phyloP scores from a whole-genome alignment of 2,113 vertebrate species.

The Hepsetus odoe region DNA sequence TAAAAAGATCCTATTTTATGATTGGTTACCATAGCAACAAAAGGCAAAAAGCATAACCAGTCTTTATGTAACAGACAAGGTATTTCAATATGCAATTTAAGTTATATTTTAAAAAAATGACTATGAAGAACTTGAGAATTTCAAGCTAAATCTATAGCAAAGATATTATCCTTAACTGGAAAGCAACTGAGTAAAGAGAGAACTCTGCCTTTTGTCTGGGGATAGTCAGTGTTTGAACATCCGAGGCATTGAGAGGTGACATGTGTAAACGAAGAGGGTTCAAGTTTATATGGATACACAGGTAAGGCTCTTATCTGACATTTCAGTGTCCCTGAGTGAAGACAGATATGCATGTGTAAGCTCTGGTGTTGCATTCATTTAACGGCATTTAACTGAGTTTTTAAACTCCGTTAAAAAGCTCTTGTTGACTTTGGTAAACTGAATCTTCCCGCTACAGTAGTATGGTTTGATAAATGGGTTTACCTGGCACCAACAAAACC shows the following conservation, averaged over 20 bases:
- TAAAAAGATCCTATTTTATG: too few species aligned
- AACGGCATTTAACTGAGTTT: constrained; percentile 11
- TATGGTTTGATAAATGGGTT: not conserved
- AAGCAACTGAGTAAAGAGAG: not conserved
- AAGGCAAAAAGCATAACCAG: too few species aligned
- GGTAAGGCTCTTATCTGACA: not conserved
- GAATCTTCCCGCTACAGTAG: not conserved
- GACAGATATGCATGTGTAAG: not conserved
- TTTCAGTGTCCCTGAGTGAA: not conserved
- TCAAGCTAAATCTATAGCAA: not conserved
- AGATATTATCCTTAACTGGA: not conserved
- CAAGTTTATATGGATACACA: not conserved
- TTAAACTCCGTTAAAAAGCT: constrained; percentile 3
- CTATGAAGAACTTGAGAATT: not conserved
- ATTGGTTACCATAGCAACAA: too few species aligned
- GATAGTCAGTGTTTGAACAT: not conserved
- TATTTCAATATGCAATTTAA: too few species aligned
- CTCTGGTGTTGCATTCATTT: not conserved
- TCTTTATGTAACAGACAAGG: too few species aligned
- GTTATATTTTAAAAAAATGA: not conserved
- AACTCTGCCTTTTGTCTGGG: not conserved
- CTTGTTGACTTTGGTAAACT: not conserved
- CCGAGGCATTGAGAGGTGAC: not conserved
- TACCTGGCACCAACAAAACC: not conserved
- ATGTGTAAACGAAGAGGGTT: not conserved